Percentiles rank a stretch among this genome's conserved stretches.
Evolutionary conservation across 2,797 vertebrate species (phyloP).

Genomic region (Thalassophryne amazonica): DNA sequence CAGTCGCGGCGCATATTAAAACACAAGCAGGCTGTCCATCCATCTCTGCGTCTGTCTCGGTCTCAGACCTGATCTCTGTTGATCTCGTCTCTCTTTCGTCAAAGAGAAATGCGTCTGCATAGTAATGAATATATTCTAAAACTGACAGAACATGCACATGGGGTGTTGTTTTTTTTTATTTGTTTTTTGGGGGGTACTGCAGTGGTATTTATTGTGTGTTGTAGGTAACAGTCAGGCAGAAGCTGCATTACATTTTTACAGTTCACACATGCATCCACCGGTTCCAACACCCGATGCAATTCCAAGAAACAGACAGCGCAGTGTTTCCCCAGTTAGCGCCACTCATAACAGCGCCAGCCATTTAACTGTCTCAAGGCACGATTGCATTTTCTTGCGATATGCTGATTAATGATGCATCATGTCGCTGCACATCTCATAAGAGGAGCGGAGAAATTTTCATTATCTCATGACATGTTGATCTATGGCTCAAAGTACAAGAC

Average conservation of each 20-base stretch:
- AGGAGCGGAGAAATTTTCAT: constrained; percentile 48
- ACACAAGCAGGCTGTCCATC: constrained; percentile 10
- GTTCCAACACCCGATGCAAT: constrained; percentile 67
- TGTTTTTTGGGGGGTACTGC: no score
- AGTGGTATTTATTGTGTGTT: no score
- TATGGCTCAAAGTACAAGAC: constrained; percentile 24
- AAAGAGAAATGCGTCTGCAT: background rate
- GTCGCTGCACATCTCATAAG: constrained; percentile 56
- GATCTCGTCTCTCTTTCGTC: background rate
- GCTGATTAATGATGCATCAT: constrained; percentile 71
- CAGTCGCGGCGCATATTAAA: constrained; percentile 13
- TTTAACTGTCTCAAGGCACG: constrained; percentile 56
- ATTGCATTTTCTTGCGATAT: constrained; percentile 72
- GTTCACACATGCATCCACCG: constrained; percentile 13
- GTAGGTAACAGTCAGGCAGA: constrained; percentile 29
- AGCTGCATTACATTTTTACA: constrained; percentile 24
- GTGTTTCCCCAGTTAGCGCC: constrained; percentile 44
- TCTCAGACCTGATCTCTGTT: background rate
- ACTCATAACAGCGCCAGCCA: constrained; percentile 36
- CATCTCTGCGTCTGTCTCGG: background rate
- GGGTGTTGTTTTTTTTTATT: no score
- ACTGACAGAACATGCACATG: no score
- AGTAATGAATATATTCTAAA: background rate
- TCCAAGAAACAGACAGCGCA: constrained; percentile 52
- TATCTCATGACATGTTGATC: constrained; percentile 51